These are phyloP conservation scores for Bombus fervidus DNA, from an alignment of 1,140 invertebrate species.

Conservation along the genomic window DNA sequence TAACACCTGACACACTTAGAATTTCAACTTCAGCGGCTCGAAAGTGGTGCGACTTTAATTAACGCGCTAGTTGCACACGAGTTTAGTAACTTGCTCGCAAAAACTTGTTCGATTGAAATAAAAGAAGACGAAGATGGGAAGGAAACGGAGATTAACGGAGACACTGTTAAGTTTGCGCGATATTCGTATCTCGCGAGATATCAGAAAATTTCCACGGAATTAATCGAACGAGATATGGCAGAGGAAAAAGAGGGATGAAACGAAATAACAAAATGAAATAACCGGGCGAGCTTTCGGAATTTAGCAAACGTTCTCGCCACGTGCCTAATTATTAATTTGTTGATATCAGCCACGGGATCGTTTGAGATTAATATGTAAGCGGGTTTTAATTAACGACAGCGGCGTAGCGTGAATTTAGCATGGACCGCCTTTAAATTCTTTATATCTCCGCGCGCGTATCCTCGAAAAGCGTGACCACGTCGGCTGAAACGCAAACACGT, in stretches of 20 bases:
- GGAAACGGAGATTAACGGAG: background rate
- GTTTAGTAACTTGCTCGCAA: background rate
- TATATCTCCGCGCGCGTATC: background rate
- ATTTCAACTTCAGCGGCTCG: background rate
- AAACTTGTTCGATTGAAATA: background rate
- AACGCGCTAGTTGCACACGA: background rate
- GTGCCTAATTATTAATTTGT: slow-evolving; percentile 5
- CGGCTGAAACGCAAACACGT: background rate
- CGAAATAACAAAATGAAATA: background rate
- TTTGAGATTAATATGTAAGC: background rate
- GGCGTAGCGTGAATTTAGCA: background rate
- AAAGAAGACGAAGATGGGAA: background rate
- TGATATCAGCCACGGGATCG: background rate
- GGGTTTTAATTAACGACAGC: background rate
- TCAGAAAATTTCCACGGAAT: background rate
- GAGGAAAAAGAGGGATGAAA: no score
- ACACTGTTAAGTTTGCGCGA: background rate
- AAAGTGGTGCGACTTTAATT: slow-evolving; percentile 22
- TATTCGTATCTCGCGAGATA: background rate
- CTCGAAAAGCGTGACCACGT: background rate
- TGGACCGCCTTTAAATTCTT: slow-evolving; percentile 20
- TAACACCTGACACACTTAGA: slow-evolving; percentile 35
- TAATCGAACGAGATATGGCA: no score
- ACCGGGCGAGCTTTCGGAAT: background rate
- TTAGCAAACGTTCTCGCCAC: no score